Base-by-base conservation (phyloP, 2,888 invertebrate genomes). In the Reticulitermes lucifugus region DNA sequence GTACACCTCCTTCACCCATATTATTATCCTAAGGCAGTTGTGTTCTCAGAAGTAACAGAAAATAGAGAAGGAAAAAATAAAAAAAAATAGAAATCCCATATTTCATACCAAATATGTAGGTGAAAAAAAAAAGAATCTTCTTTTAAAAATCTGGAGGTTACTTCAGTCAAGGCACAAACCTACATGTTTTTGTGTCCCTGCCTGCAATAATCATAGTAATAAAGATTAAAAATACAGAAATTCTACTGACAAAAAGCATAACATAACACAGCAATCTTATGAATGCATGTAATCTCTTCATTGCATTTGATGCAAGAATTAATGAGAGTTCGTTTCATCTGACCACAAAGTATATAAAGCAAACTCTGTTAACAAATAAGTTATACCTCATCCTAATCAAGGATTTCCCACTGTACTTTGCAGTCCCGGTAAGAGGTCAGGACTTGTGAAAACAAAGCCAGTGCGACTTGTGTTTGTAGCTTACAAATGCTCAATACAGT, bases 1-100 rank as follows among this genome's bases (percentile, higher is more conserved):
- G 79, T 80, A 70, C 84, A 85, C 85, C 86, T 87, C 86, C 86
- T 83, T 86, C 86, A 87, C 87, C 87, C 86, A 83, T 86, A 86
- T 85, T 84, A 85, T 84, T 79, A 86, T 83, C 83, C 86, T 87
- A 87, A 86, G 86, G 86, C 86, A 85, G 75, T 84, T 85, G 73
- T 73, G 59, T 79, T 82, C 29, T 82, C 51, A 55, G 35, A 55
- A 84, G 41, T 75, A 84, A 70, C 81, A 79, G 65, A 46, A 46
- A 77, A 77, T 41, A 41, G 51, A 55, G 77, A 81, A 85, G 21
- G 51, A 51, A 41, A 59, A 75, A 51, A 60, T 51, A 75, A n/a
- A 60, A 41, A 85, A 59, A 46, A n/a, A 84, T 77, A 77, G 43
- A 77, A 84, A 82, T 82, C 75, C 85, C 84, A 80, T 35, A 85